These are phyloP conservation scores for Lophius americanus DNA, from an alignment of 2,797 vertebrate genomes.

Conservation along the genomic window DNA sequence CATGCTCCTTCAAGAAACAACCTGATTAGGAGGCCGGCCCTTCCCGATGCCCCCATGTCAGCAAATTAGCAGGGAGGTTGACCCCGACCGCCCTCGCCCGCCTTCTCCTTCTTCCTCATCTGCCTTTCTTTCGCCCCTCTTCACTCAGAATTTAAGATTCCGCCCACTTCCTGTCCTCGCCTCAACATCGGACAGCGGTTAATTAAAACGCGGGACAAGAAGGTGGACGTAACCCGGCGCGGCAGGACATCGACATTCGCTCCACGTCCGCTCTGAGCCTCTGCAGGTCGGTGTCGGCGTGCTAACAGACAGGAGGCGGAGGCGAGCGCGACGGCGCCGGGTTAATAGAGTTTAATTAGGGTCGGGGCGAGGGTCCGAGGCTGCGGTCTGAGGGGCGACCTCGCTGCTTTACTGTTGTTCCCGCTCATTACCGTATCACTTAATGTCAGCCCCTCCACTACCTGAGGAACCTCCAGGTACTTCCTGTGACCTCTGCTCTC, in stretches of 20 bases:
- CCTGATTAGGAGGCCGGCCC: conserved; percentile 77
- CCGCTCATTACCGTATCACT: not conserved
- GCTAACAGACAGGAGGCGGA: conserved; percentile 39
- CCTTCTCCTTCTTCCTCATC: conserved; percentile 18
- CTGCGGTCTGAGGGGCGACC: not conserved
- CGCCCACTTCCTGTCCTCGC: conserved; percentile 49
- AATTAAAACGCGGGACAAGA: conserved; percentile 62
- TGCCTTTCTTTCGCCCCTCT: conserved; percentile 24
- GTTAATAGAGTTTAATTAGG: conserved; percentile 66
- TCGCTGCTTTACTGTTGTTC: conserved; percentile 19
- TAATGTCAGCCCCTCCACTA: not conserved
- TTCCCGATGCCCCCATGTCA: conserved; percentile 76
- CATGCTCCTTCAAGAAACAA: conserved; percentile 83
- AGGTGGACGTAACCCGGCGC: conserved; percentile 18
- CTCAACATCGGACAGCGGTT: conserved; percentile 63
- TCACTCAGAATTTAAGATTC: conserved; percentile 71
- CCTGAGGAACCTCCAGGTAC: not conserved
- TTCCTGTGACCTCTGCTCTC: not conserved
- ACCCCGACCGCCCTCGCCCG: conserved; percentile 49
- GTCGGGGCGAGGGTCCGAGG: conserved; percentile 34
- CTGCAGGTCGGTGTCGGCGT: conserved; percentile 15
- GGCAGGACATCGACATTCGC: conserved; percentile 49
- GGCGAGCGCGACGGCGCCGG: conserved; percentile 29
- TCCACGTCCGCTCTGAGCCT: not conserved
- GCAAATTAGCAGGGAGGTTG: conserved; percentile 81